Base-by-base conservation (phyloP, 2,888 invertebrate genomes). In the Antheraea assamensis region DNA sequence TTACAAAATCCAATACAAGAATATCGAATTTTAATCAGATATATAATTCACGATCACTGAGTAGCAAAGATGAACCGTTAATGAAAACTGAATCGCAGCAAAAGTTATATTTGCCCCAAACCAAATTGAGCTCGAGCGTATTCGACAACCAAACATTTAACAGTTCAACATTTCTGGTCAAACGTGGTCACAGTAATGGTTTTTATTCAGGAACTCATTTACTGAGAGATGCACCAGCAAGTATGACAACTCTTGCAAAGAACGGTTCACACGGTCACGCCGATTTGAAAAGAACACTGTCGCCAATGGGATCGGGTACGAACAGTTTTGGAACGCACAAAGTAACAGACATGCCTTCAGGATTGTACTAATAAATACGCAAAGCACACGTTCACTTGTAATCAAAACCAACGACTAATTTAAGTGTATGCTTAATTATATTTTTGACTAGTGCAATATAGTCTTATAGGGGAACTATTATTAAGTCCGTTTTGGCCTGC, bases 301-400 rank as follows among this genome's bases (percentile, higher is more conserved):
- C 94, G 0, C 92, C 92, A 0, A 88, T 90, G 75, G 92, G 91
- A 24, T 88, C 90, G 10, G 78, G 81, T 66, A 89, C 90, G 5
- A 90, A 86, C 76, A 88, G 81, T 77, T 91, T 89, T 75, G 95
- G 96, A 47, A 87, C 92, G 55, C 95, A 95, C 73, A 97, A 97
- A 92, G 95, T 97, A 17, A 96, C 97, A 8, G 97, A 97, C 85
- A 95, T 96, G 90, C 96, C 97, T 78, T 97, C 97, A 70, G 97
- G 97, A 74, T 90, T 97, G 77, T 97, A 97, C 91, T 97, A 83
- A 90, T 81, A 76, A 75, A 75, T 81, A 35, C 35, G 27, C 61
- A 64, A 30, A 0, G 78, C 76, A 83, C 80, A 35, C 61, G 31
- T 70, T 31, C 66, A 82, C 82, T 78, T 85, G 79, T 85, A 85